Evolutionary conservation across 2,113 vertebrate genomes (phyloP).

Genomic region (Zosterops borbonicus): DNA sequence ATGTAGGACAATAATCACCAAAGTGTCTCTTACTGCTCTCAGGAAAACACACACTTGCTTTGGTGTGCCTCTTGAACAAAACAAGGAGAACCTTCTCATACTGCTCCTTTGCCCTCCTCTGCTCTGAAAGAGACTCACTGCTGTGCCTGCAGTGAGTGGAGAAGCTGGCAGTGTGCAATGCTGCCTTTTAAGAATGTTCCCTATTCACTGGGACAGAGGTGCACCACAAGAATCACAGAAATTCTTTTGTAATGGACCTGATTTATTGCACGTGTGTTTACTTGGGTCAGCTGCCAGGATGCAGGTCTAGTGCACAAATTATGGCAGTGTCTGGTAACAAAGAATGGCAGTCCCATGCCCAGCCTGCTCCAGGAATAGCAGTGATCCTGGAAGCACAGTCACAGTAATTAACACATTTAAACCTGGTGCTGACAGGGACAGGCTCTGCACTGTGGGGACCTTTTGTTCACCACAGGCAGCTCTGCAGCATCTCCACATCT

Average conservation of each 20-base stretch:
- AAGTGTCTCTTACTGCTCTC: background rate
- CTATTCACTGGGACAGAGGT: background rate
- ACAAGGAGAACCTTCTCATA: background rate
- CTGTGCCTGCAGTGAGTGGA: fast-evolving
- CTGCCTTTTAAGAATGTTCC: background rate
- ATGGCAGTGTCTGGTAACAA: background rate
- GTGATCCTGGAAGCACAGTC: background rate
- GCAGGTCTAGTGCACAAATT: background rate
- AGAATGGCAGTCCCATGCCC: background rate
- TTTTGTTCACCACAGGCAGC: background rate
- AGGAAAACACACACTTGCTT: background rate
- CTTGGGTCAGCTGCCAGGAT: background rate
- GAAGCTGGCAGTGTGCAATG: background rate
- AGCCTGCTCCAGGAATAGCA: background rate
- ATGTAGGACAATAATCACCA: background rate
- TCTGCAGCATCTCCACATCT: background rate
- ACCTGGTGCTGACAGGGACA: background rate
- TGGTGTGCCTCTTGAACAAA: background rate
- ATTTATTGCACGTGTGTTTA: background rate
- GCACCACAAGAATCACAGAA: background rate
- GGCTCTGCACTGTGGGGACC: background rate
- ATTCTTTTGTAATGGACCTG: background rate
- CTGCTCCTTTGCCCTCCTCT: background rate
- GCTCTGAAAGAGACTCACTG: background rate
- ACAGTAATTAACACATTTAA: background rate